Conservation (phyloP, 2,888 invertebrate genomes). For the Nemoura dubitans region DNA sequence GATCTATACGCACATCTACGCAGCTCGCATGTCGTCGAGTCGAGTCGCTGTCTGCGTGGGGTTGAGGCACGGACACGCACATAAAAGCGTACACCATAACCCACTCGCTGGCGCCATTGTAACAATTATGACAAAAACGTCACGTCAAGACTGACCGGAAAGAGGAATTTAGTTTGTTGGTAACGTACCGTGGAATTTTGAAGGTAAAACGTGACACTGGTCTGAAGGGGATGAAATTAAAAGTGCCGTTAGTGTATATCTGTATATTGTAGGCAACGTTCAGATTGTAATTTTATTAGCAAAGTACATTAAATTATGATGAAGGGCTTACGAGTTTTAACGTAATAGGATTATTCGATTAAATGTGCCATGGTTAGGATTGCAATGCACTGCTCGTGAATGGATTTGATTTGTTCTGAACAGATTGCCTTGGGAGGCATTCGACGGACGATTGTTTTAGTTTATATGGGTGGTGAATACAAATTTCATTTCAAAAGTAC, state of each 20-base stretch:
- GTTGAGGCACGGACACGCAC: background rate
- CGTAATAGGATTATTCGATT: slow-evolving; percentile 5
- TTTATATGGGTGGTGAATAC: slow-evolving; percentile 7
- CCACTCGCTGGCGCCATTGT: background rate
- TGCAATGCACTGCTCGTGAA: background rate
- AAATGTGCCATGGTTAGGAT: background rate
- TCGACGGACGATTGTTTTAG: background rate
- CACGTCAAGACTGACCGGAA: background rate
- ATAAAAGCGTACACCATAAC: background rate
- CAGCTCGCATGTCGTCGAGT: background rate
- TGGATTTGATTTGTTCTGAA: background rate
- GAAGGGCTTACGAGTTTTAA: background rate
- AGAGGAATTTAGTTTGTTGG: background rate
- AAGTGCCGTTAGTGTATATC: background rate
- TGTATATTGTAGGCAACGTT: background rate
- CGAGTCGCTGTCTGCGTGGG: background rate
- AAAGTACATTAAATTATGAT: background rate
- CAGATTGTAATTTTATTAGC: background rate
- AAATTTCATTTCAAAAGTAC: background rate
- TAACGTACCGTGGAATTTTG: background rate
- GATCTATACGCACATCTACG: slow-evolving; percentile 12
- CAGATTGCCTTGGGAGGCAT: background rate
- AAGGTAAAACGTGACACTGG: background rate
- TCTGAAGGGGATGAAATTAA: background rate
- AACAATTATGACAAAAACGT: background rate